Conservation (phyloP, 2,888 invertebrate species). For the Chaetogeoica ovagalla region DNA sequence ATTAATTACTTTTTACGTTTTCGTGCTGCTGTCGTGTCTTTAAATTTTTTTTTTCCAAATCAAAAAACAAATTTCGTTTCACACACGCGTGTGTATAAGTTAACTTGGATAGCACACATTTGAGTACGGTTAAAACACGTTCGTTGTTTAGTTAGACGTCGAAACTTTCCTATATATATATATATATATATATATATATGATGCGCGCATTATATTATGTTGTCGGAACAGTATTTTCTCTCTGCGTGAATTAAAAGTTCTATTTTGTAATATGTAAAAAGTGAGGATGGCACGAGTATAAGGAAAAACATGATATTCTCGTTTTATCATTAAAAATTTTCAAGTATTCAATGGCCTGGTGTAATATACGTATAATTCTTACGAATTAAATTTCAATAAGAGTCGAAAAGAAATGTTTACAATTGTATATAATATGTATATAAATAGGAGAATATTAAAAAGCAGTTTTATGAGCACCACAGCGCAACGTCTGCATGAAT, state of each 20-base stretch:
- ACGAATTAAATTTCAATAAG: no score
- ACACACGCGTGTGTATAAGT: neutral
- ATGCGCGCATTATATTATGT: slow-evolving; percentile 22
- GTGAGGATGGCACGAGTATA: neutral
- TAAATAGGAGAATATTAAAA: no score
- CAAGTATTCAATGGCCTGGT: neutral
- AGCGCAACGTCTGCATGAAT: no score
- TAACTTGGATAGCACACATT: slow-evolving; percentile 1
- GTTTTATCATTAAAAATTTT: neutral
- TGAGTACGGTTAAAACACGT: slow-evolving; percentile 16
- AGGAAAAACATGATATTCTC: neutral
- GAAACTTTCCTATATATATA: slow-evolving; percentile 21
- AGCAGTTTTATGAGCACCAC: no score
- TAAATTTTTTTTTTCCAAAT: neutral
- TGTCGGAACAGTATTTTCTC: slow-evolving; percentile 31
- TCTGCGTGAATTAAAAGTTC: slow-evolving; percentile 13
- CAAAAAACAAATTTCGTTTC: slow-evolving; percentile 10
- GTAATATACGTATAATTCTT: no score
- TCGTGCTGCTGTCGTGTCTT: no score
- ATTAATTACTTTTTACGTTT: neutral
- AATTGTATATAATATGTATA: no score
- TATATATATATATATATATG: no score
- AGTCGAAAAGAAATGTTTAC: no score
- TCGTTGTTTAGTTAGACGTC: slow-evolving; percentile 25
- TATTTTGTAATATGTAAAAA: neutral